phyloP scores from a whole-genome alignment of 2,113 vertebrate genomes.

The Noctilio leporinus region DNA sequence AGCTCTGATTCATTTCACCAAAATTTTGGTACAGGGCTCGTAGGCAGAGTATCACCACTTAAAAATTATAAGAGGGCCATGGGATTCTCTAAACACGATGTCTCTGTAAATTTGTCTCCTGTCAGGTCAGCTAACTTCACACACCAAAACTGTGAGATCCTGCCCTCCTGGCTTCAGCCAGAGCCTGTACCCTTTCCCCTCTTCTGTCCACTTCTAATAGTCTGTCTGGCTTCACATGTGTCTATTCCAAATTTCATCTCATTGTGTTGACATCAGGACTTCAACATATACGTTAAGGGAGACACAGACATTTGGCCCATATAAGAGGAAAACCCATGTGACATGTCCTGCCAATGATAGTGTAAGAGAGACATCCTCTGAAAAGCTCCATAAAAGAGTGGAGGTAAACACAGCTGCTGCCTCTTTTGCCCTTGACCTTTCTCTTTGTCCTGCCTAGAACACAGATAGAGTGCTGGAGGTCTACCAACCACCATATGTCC shows the following conservation, averaged over 20 bases:
- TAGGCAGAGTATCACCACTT: background rate
- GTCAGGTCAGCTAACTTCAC: background rate
- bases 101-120: background rate
- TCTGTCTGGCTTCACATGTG: background rate
- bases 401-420: background rate
- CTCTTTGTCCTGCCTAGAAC: background rate
- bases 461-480: background rate
- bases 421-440: background rate
- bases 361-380: background rate
- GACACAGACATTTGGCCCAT: background rate
- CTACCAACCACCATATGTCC: too few relatives aligned
- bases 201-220: background rate
- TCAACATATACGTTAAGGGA: background rate
- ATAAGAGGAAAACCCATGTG: background rate
- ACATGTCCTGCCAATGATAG: background rate
- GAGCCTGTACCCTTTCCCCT: background rate
- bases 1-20: background rate
- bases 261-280: background rate
- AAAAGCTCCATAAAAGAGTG: background rate
- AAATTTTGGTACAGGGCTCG: background rate
- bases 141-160: background rate
- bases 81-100: background rate
- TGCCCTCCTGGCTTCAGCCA: background rate
- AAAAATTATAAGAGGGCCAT: background rate
- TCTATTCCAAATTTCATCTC: background rate